Evolutionary conservation across 2,797 vertebrate genomes (phyloP).

Genomic region (Neosilurus mollespiculum): DNA sequence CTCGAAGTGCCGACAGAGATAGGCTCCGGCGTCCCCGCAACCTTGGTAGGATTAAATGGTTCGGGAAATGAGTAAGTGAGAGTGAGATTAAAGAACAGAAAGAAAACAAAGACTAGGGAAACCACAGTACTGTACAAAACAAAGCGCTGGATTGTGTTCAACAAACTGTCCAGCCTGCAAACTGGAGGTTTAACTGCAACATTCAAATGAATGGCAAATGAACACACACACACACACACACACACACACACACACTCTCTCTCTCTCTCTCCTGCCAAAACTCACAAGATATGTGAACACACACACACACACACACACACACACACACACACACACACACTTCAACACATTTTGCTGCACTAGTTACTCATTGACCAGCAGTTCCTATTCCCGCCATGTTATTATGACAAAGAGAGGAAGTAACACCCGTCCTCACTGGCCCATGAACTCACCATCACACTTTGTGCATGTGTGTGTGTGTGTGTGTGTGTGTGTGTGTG

Average conservation of each 20-base stretch:
- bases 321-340: constrained; percentile 21
- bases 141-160: not conserved
- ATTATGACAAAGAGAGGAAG: constrained; percentile 57
- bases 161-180: not conserved
- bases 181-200: constrained; percentile 7
- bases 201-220: constrained; percentile 25
- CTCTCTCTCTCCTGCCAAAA: not conserved
- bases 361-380: constrained; percentile 48
- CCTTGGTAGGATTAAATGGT: no score
- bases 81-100: not conserved
- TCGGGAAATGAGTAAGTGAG: not conserved
- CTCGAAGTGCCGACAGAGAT: no score
- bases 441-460: constrained; percentile 28
- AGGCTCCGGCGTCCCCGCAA: no score
- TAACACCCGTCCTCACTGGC: constrained; percentile 48
- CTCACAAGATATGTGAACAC: not conserved
- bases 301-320: constrained; percentile 21
- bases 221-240: not conserved
- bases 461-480: constrained; percentile 6
- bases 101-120: not conserved
- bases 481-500: constrained; percentile 21
- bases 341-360: not conserved
- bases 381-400: constrained; percentile 30
- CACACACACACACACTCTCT: constrained; percentile 15
- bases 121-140: not conserved